Evolutionary conservation across 2,888 invertebrate species (phyloP), one percentile per base, ranked within the genome.

Genomic region (Caenorhabditis afra): DNA sequence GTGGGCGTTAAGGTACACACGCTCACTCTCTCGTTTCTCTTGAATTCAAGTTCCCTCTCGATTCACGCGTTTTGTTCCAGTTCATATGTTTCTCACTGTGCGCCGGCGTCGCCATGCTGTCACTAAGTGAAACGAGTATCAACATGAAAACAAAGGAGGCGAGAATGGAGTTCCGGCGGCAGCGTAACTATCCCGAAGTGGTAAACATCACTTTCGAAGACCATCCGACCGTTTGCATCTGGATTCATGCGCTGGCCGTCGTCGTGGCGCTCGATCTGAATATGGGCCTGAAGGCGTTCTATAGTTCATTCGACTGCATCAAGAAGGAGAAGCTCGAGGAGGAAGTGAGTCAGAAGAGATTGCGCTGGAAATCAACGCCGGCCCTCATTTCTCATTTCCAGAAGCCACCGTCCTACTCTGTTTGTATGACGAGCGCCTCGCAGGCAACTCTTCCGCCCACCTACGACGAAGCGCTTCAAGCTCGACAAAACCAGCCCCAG

Each of bases 151-250:
- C 61, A 16, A 61, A 65, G 50, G 73, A 79, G 20, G 73, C 66
- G 5, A 53, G 79, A 16, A 79, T 79, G 79, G 67, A 79, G 61
- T 79, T 79, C 49, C 44, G 79, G 23, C 57, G 79, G 53, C 73
- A 73, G 22, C 57, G 73, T 29, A 79, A 73, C 16, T 79, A 79
- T 64, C 79, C 79, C 0, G 79, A 79, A 45, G 45, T 73, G 23
- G 67, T 79, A 22, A 79, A 79, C 50, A n/a, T 73, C 39, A 47
- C 73, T 20, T 64, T 79, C 22, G 79, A 79, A 59, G 79, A 79
- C 35, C 79, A 79, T 53, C 79, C 79, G 49, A 71, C 73, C 0
- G 79, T 79, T 22, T 73, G 79, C 35, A 73, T 79, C 18, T 79
- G 79, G 79, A 79, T 79, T 52, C 67, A 79, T 37, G 67, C 53